Conservation (phyloP, 2,797 vertebrate species). For the Cirrhinus mrigala region DNA sequence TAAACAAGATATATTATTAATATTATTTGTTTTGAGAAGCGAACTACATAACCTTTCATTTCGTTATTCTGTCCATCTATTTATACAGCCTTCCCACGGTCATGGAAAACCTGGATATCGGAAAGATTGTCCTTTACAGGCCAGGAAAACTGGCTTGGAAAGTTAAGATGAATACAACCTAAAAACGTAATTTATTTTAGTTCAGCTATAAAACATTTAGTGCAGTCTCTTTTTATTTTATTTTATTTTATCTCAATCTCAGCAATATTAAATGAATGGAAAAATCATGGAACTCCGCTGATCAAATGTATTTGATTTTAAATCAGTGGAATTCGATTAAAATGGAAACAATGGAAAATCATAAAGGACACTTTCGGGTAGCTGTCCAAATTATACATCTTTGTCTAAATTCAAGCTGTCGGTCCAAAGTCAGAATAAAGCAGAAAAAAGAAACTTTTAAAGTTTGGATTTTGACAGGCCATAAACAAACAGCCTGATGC, state of each 20-base stretch:
- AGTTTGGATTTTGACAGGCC: not conserved
- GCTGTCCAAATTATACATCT: not conserved
- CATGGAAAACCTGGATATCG: not conserved
- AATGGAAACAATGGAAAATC: not conserved
- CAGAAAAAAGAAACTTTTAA: not conserved
- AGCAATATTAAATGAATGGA: not conserved
- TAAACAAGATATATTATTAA: not conserved
- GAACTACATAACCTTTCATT: not conserved
- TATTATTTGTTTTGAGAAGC: not conserved
- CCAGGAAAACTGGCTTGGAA: not conserved
- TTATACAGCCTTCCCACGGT: not conserved
- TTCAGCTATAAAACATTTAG: not conserved
- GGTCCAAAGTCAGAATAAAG: not conserved
- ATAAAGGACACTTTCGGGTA: not conserved
- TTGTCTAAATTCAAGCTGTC: not conserved
- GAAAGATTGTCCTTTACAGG: not conserved
- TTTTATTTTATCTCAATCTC: not conserved
- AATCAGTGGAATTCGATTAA: not conserved
- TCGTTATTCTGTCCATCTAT: slow-evolving; percentile 1
- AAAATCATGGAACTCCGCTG: not conserved
- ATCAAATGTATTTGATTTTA: not conserved
- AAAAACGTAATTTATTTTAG: not conserved
- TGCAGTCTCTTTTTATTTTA: not conserved
- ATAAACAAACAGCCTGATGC: not conserved
- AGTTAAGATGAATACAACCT: not conserved